Conservation (phyloP, 2,113 vertebrate genomes). For the Daubentonia madagascariensis region DNA sequence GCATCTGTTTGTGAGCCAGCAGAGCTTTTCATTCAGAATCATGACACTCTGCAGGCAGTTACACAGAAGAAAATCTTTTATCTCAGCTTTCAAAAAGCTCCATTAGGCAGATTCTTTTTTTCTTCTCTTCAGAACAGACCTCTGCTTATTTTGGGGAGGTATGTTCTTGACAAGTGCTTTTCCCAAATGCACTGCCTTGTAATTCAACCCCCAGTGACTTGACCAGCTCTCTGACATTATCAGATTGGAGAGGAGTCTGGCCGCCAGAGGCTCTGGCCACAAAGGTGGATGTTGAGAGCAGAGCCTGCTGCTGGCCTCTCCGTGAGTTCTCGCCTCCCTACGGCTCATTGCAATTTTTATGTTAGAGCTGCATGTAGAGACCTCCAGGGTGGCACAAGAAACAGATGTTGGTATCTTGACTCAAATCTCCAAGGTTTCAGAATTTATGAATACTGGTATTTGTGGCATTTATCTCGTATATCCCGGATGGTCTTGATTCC, state of each 20-base stretch:
- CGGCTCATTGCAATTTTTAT: background rate
- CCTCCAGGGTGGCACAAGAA: background rate
- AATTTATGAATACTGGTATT: background rate
- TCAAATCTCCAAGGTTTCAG: conserved; percentile 34
- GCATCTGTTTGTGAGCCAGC: conserved; percentile 51
- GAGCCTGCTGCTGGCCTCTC: background rate
- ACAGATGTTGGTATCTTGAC: conserved; percentile 49
- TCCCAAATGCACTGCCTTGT: conserved; percentile 33
- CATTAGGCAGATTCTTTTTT: conserved; percentile 53
- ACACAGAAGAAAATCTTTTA: conserved; percentile 35
- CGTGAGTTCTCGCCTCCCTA: background rate
- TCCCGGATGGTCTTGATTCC: background rate
- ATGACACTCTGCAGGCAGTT: conserved; percentile 29
- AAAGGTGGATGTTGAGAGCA: background rate
- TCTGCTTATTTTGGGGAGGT: conserved; percentile 46
- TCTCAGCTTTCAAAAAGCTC: conserved; percentile 57
- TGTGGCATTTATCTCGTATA: conserved; percentile 20
- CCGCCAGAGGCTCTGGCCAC: background rate
- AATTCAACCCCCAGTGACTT: conserved; percentile 12
- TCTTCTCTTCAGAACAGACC: conserved; percentile 46
- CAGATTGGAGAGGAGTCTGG: background rate
- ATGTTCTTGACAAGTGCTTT: conserved; percentile 53
- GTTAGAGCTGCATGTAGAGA: background rate
- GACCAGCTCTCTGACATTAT: conserved; percentile 15
- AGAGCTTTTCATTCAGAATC: conserved; percentile 52